Percentiles rank a stretch among this genome's conserved stretches.
Evolutionary conservation across 30 jellyfish, hydroid and myxozoan species (phyloP).

Genomic region (Hydractinia echinata): DNA sequence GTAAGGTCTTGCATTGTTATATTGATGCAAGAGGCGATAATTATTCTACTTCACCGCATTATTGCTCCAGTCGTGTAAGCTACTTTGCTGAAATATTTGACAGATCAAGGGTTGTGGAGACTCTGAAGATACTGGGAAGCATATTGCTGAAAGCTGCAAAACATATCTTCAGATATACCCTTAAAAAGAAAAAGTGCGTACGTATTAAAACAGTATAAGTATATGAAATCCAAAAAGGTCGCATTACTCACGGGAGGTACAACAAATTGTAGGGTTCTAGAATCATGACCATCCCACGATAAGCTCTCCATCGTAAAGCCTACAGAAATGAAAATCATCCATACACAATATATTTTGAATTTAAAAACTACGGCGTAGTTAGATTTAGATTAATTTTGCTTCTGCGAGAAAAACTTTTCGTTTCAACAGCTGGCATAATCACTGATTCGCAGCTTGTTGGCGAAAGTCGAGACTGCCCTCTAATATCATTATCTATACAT

Average conservation of each 20-base stretch:
- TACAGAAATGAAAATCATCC: slow-evolving; percentile 1
- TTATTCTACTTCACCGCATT: no score
- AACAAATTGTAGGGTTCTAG: slow-evolving; percentile 80
- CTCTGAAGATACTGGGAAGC: slow-evolving; percentile 88
- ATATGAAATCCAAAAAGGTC: background rate
- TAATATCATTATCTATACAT: no score
- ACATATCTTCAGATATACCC: slow-evolving; percentile 91
- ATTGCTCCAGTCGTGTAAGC: background rate
- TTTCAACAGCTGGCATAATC: no score
- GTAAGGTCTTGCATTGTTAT: no score
- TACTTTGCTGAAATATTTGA: slow-evolving; percentile 25
- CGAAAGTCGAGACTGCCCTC: no score
- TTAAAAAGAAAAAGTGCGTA: slow-evolving; percentile 16
- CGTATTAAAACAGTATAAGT: background rate
- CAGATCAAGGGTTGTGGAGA: slow-evolving; percentile 83
- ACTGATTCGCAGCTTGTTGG: no score
- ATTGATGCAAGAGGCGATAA: no score
- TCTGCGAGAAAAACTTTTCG: no score
- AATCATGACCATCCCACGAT: slow-evolving; percentile 93
- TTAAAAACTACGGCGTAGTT: no score
- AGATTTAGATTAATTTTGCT: no score
- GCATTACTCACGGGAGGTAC: slow-evolving; percentile 75
- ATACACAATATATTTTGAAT: background rate
- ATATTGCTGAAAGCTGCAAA: slow-evolving; percentile 60
- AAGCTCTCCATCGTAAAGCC: slow-evolving; percentile 97